A percentile compares a stretch with the other conserved stretches of the same genome.
Conservation (phyloP, 2,797 vertebrate genomes). For the Rhinichthys osculus region DNA sequence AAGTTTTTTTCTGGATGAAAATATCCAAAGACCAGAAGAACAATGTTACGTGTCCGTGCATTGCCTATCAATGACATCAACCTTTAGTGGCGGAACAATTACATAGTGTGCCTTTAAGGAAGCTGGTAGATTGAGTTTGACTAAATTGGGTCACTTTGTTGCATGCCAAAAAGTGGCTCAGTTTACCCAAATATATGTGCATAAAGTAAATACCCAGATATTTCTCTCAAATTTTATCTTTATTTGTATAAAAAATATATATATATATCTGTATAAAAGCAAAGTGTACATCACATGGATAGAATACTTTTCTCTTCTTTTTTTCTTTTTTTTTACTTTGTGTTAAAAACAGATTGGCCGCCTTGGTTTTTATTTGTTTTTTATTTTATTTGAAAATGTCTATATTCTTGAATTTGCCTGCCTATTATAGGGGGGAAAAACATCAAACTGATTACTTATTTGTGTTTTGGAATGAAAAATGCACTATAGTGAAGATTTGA, state of each 20-base stretch:
- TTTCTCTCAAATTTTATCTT: slow-evolving; percentile 26
- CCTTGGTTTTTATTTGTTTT: neutral
- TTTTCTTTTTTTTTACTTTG: slow-evolving; percentile 27
- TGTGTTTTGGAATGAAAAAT: slow-evolving; percentile 68
- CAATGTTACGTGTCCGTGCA: too few species aligned
- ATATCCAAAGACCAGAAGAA: too few species aligned
- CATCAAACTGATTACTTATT: slow-evolving; percentile 57
- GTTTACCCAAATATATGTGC: neutral
- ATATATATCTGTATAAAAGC: slow-evolving; percentile 12
- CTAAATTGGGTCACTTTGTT: neutral
- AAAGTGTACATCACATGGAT: slow-evolving; percentile 50
- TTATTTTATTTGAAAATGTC: neutral
- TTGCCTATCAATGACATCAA: too few species aligned
- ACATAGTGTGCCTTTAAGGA: neutral
- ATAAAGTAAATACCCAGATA: neutral
- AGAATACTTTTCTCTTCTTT: neutral
- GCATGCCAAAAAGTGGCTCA: neutral
- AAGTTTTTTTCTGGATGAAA: too few species aligned
- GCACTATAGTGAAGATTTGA: slow-evolving; percentile 73
- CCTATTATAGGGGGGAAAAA: slow-evolving; percentile 41
- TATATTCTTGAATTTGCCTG: slow-evolving; percentile 64
- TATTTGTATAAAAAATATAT: neutral
- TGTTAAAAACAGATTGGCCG: slow-evolving; percentile 43
- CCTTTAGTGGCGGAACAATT: too few species aligned
- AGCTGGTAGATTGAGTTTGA: neutral